Base-by-base conservation (phyloP, 2,888 invertebrate genomes). In the Drosophila barbarae region DNA sequence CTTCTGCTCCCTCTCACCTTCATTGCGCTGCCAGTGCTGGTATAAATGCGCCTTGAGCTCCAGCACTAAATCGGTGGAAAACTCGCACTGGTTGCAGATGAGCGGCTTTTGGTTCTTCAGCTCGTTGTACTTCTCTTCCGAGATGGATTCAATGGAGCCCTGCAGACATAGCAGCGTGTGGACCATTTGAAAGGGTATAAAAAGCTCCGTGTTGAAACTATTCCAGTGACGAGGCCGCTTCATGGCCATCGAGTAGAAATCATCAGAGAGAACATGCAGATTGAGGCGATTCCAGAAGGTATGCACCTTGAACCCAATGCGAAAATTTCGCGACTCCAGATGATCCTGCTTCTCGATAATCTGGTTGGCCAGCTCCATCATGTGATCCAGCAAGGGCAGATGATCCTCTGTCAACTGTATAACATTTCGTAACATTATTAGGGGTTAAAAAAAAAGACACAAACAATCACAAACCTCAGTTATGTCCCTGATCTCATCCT, bases 181-280 rank as follows among this genome's bases (percentile, higher is more conserved):
- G 1, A 34, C 70, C 13, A 53, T 51, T 38, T 66, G 65, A 32
- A 64, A 71, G 5, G 58, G 70, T 0, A 84, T 10, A 12, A 79
- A 79, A 1, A 84, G 6, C 12, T 70, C 65, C 2, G 79, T 72
- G 32, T 80, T 53, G n/a, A 82, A 80, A n/a, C 72, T 65, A n/a
- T 73, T 76, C 82, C 84, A 84, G 34, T 84, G 84, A 0, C 1
- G 6, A 0, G 7, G 2, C 3, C 53, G 55, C 6, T 60, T 53
- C 67, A 80, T 54, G 0, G 42, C 57, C 10, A 30, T 15, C 0
- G 79, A 71, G 21, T 65, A 63, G 32, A 84, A 80, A 44, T 80
- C 84, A 10, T 73, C 53, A 1, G 79, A 80, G 8, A 84, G 54
- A 2, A 79, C 84, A 42, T 84, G 79, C 57, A 79, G 46, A 23